Conservation (phyloP, 2,888 invertebrate species). For the Cryptophagus acutangulus region DNA sequence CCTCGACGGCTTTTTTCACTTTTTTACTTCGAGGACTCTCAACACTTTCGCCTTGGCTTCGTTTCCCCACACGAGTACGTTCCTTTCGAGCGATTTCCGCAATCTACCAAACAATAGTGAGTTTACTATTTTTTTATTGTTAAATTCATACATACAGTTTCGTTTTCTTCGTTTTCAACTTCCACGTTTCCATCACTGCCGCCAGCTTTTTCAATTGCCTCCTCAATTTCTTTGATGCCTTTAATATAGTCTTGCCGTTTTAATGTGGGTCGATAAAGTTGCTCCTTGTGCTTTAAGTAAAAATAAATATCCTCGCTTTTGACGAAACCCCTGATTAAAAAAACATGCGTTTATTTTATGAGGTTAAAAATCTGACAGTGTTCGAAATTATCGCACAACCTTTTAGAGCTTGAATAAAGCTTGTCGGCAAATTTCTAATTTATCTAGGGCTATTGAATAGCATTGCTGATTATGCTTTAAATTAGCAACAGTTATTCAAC, state of each 20-base stretch:
- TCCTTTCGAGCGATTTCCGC: no score
- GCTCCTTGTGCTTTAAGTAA: constrained; percentile 75
- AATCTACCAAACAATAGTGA: no score
- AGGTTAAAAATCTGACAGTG: constrained; percentile 22
- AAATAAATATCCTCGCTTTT: constrained; percentile 82
- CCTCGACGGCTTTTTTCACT: no score
- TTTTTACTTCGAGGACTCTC: no score
- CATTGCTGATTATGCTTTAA: no score
- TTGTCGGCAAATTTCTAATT: constrained; percentile 49
- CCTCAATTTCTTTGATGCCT: constrained; percentile 82
- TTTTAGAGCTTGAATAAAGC: constrained; percentile 44
- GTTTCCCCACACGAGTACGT: no score
- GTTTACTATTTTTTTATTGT: no score
- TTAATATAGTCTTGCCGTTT: constrained; percentile 82
- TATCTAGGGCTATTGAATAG: constrained; percentile 43
- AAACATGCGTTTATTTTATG: constrained; percentile 8
- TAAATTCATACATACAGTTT: no score
- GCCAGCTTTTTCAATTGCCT: constrained; percentile 56
- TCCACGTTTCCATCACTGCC: constrained; percentile 27
- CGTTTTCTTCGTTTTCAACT: background rate
- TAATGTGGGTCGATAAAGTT: constrained; percentile 66
- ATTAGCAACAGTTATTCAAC: no score
- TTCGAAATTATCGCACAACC: constrained; percentile 53
- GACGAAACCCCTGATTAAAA: constrained; percentile 59
- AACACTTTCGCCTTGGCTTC: no score